phyloP scores from a whole-genome alignment of 2,888 invertebrate genomes.

The Drosophila paracracens region DNA sequence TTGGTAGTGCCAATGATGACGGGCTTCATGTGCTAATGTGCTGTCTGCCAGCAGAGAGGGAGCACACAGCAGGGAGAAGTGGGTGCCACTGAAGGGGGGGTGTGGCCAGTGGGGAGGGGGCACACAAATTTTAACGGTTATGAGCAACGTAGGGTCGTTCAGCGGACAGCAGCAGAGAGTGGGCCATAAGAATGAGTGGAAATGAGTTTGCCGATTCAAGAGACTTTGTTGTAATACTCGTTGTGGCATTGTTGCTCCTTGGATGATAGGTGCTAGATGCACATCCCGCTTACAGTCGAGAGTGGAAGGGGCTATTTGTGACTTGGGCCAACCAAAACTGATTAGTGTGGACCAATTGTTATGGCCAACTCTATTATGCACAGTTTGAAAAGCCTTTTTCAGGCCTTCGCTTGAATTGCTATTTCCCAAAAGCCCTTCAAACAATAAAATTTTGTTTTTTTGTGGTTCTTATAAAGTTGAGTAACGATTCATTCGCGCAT shows the following conservation, averaged over 20 bases:
- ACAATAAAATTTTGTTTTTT: not conserved
- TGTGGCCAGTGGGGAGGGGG: not conserved
- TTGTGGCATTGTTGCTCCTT: slow-evolving; percentile 17
- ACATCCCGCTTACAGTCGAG: not conserved
- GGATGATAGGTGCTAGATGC: slow-evolving; percentile 10
- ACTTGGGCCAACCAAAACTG: slow-evolving; percentile 8
- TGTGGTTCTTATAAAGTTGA: not conserved
- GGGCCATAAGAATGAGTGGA: not conserved
- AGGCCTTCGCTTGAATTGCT: not conserved
- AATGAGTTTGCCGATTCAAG: slow-evolving; percentile 9
- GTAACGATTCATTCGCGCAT: not conserved
- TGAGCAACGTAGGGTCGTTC: slow-evolving; percentile 50
- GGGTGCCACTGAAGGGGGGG: not conserved
- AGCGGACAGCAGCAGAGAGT: slow-evolving; percentile 6
- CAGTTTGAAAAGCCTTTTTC: not conserved
- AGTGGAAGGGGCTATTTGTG: slow-evolving; percentile 4
- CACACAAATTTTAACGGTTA: slow-evolving; percentile 75
- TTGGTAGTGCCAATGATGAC: not conserved
- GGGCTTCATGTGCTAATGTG: slow-evolving; percentile 22
- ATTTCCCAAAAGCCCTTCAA: not conserved
- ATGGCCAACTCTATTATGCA: not conserved
- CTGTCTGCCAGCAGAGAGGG: not conserved
- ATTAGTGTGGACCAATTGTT: slow-evolving; percentile 12
- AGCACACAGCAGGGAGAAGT: not conserved
- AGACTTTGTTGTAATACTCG: slow-evolving; percentile 28